Percentiles rank a stretch among this genome's conserved stretches.
Conservation (phyloP, 2,888 invertebrate genomes). For the Heliconius ismenius region DNA sequence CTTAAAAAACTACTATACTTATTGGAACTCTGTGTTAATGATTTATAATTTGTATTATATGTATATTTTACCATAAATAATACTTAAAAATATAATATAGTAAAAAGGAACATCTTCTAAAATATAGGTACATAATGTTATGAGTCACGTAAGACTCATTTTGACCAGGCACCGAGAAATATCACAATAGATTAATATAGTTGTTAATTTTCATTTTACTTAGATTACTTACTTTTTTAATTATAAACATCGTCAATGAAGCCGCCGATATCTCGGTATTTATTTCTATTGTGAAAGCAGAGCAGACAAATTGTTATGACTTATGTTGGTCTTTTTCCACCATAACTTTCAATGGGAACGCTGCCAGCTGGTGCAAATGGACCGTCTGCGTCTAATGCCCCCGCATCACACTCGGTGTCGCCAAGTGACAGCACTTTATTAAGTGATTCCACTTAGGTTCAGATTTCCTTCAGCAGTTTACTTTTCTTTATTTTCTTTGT, state of each 20-base stretch:
- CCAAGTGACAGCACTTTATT: constrained; percentile 25
- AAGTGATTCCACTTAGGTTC: constrained; percentile 34
- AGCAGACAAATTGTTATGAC: constrained; percentile 23
- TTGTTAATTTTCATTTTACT: not conserved
- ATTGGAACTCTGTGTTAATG: no score
- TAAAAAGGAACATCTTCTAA: no score
- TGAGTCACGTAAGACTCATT: not conserved
- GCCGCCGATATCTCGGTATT: not conserved
- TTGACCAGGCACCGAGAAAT: not conserved
- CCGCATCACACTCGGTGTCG: constrained; percentile 34
- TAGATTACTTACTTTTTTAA: no score
- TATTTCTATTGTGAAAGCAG: constrained; percentile 3
- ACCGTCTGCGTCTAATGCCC: constrained; percentile 34
- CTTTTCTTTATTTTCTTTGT: constrained; percentile 2
- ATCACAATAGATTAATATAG: not conserved
- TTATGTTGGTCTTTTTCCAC: constrained; percentile 29
- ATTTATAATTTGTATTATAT: no score
- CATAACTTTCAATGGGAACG: constrained; percentile 36
- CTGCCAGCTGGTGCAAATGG: constrained; percentile 36
- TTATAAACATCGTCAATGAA: not conserved
- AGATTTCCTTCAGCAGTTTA: constrained; percentile 24
- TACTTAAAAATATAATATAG: no score
- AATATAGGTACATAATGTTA: not conserved
- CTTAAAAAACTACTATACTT: no score
- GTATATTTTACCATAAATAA: no score